Conservation (phyloP, 2,888 invertebrate species). For the Hymenopus coronatus region DNA sequence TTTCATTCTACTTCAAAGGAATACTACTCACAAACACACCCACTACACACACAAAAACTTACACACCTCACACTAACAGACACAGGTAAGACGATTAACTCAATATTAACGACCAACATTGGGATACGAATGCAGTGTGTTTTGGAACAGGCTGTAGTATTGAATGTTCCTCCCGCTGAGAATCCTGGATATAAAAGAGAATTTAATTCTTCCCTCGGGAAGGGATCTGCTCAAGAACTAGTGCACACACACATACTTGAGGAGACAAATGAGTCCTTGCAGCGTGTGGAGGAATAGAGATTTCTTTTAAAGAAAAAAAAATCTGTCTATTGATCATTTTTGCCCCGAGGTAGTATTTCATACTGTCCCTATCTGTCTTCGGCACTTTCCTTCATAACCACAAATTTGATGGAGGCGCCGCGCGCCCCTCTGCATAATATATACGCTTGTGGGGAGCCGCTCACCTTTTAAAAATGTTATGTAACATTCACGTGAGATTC, state of each 20-base stretch:
- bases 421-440: not conserved
- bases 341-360: not conserved
- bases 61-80: too few species aligned
- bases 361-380: not conserved
- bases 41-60: too few species aligned
- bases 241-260: slow-evolving; percentile 17
- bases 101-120: too few species aligned
- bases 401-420: slow-evolving; percentile 4
- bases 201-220: slow-evolving; percentile 15
- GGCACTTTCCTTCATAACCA: slow-evolving; percentile 14
- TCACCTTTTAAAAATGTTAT: too few species aligned
- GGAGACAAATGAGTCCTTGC: slow-evolving; percentile 6
- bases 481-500: too few species aligned
- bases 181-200: not conserved
- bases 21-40: too few species aligned
- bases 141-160: not conserved
- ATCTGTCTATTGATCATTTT: slow-evolving; percentile 20
- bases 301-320: not conserved
- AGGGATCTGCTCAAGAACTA: not conserved
- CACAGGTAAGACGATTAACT: too few species aligned
- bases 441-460: not conserved
- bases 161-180: not conserved
- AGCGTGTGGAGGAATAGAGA: not conserved
- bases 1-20: too few species aligned
- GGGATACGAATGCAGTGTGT: not conserved